Evolutionary conservation across 2,797 vertebrate genomes (phyloP).

Genomic region (Acanthornis magna): DNA sequence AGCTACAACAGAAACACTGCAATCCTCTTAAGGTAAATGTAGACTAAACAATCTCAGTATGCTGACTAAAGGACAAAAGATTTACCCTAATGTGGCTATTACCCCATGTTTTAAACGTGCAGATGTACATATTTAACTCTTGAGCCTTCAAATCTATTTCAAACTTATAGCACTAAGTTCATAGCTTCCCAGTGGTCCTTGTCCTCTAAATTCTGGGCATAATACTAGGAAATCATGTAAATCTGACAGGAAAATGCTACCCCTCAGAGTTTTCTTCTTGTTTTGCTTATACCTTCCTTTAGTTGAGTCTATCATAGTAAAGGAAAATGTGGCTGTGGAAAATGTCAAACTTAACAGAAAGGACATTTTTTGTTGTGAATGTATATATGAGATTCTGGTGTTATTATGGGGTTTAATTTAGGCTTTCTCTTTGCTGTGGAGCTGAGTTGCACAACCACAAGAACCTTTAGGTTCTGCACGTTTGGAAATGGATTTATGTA

Average conservation of each 20-base stretch:
- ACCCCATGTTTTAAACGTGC: not conserved
- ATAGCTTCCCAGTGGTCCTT: not conserved
- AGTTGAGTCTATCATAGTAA: not conserved
- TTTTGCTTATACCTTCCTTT: not conserved
- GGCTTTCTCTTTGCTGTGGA: not conserved
- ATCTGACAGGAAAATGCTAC: not conserved
- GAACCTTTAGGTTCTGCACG: not conserved
- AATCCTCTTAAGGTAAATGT: not conserved
- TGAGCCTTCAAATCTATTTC: not conserved
- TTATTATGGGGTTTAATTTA: not conserved
- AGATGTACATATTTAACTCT: not conserved
- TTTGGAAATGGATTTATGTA: not conserved
- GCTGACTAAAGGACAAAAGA: not conserved
- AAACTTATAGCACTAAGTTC: not conserved
- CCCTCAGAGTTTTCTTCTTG: not conserved
- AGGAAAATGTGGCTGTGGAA: not conserved
- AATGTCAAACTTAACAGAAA: not conserved
- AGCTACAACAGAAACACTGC: not conserved
- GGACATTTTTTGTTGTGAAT: not conserved
- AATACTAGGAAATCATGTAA: not conserved
- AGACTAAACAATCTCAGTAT: constrained; percentile 3
- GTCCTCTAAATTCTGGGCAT: not conserved
- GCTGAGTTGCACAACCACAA: not conserved
- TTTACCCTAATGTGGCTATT: not conserved
- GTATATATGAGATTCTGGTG: not conserved